A percentile compares a stretch with the other conserved stretches of the same genome.
phyloP scores from a whole-genome alignment of 2,113 vertebrate species.

The Ondatra zibethicus region DNA sequence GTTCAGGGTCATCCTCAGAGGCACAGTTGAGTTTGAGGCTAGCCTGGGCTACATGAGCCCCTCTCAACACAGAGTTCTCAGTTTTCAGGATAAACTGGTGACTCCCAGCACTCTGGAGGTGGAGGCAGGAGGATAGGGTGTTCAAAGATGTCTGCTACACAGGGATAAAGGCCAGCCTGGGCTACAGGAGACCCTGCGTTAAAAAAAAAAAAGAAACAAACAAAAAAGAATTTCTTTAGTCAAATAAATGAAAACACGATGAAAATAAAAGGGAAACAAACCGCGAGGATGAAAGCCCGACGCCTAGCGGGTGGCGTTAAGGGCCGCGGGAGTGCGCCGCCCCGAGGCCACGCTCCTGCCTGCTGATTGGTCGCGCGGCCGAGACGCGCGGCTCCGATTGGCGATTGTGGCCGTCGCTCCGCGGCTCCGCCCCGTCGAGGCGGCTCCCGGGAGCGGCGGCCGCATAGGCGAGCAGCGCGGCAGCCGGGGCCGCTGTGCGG shows the following conservation, averaged over 20 bases:
- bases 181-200: not conserved
- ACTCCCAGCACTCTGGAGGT: not conserved
- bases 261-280: not conserved
- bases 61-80: not conserved
- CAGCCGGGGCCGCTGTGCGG: not conserved
- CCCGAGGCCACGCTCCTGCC: not conserved
- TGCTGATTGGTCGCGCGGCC: not conserved
- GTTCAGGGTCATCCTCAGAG: not conserved
- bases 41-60: not conserved
- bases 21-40: not conserved
- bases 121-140: not conserved
- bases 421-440: not conserved
- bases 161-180: no score
- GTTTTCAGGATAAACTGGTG: not conserved
- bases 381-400: conserved; percentile 29
- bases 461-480: not conserved
- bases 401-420: not conserved
- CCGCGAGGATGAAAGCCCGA: not conserved
- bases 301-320: not conserved
- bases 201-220: not conserved
- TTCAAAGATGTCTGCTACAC: not conserved
- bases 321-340: not conserved
- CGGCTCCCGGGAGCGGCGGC: not conserved
- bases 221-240: not conserved
- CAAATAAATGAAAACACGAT: not conserved